Conservation (phyloP, 2,888 invertebrate genomes). For the Mellilla xanthometata region DNA sequence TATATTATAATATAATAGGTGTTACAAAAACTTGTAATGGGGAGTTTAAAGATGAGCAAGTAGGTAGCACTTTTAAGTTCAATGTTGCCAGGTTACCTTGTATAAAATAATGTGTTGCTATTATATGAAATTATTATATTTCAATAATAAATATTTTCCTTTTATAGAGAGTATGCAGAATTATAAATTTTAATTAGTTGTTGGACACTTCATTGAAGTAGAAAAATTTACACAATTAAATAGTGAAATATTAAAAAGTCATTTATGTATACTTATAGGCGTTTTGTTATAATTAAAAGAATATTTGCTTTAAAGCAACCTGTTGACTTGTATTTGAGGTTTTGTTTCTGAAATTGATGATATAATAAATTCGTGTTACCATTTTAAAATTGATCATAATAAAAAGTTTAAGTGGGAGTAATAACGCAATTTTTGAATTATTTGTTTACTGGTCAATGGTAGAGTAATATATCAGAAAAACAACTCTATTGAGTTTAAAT, state of each 20-base stretch:
- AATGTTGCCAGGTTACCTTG: conserved; percentile 16
- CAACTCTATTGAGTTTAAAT: no score
- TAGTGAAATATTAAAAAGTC: not conserved
- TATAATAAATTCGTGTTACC: no score
- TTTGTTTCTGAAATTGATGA: not conserved
- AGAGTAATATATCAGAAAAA: no score
- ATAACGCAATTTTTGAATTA: no score
- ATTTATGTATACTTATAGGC: no score
- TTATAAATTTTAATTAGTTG: conserved; percentile 1
- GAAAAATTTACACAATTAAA: conserved; percentile 9
- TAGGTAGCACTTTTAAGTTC: conserved; percentile 55
- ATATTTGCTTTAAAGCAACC: not conserved
- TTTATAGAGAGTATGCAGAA: not conserved
- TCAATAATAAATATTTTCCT: no score
- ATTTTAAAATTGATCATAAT: no score
- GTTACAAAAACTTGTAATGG: not conserved
- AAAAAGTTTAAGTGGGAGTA: no score
- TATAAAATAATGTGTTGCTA: conserved; percentile 13
- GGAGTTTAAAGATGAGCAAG: conserved; percentile 43
- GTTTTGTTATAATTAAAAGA: not conserved
- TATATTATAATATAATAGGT: not conserved
- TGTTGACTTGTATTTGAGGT: conserved; percentile 1
- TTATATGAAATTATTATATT: not conserved
- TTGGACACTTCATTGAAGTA: conserved; percentile 19
- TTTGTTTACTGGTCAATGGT: no score